Percentiles rank a stretch among this genome's conserved stretches.
Conservation (phyloP, 2,888 invertebrate species). For the Laspeyria flexula region DNA sequence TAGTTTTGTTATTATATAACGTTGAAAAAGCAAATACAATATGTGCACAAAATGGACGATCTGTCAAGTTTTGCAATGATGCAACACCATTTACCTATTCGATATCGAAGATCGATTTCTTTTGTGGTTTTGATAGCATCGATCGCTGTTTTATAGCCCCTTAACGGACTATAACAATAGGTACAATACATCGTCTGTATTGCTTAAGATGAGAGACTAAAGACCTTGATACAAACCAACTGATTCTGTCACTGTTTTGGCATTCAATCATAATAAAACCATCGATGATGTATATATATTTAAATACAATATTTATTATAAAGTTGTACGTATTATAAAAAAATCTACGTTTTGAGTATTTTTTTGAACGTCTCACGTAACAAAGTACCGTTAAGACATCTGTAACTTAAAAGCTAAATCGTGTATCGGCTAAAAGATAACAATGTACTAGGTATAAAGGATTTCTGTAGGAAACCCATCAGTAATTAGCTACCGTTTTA, state of each 20-base stretch:
- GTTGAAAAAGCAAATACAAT: slow-evolving; percentile 37
- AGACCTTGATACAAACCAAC: slow-evolving; percentile 27
- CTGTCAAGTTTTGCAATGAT: slow-evolving; percentile 46
- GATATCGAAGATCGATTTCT: slow-evolving; percentile 40
- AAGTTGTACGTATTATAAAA: neutral
- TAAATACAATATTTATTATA: neutral
- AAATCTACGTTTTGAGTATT: neutral
- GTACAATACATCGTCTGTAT: slow-evolving; percentile 23
- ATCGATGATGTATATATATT: neutral
- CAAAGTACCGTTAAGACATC: slow-evolving; percentile 43
- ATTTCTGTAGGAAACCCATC: slow-evolving; percentile 42
- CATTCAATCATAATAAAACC: neutral
- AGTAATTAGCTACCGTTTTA: slow-evolving; percentile 33
- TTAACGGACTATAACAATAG: slow-evolving; percentile 17
- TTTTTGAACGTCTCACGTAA: slow-evolving; percentile 20
- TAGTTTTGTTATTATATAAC: slow-evolving; percentile 51
- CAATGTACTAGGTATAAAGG: slow-evolving; percentile 21
- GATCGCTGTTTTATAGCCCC: slow-evolving; percentile 18
- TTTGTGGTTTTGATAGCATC: slow-evolving; percentile 19
- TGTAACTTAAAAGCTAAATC: slow-evolving; percentile 46
- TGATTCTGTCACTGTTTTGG: slow-evolving; percentile 13
- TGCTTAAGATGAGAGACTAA: slow-evolving; percentile 4
- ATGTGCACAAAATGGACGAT: slow-evolving; percentile 62
- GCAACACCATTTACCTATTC: slow-evolving; percentile 40
- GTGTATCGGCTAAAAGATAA: slow-evolving; percentile 40